Base-by-base conservation (phyloP, 2,888 invertebrate species). In the Diaphora mendica region DNA sequence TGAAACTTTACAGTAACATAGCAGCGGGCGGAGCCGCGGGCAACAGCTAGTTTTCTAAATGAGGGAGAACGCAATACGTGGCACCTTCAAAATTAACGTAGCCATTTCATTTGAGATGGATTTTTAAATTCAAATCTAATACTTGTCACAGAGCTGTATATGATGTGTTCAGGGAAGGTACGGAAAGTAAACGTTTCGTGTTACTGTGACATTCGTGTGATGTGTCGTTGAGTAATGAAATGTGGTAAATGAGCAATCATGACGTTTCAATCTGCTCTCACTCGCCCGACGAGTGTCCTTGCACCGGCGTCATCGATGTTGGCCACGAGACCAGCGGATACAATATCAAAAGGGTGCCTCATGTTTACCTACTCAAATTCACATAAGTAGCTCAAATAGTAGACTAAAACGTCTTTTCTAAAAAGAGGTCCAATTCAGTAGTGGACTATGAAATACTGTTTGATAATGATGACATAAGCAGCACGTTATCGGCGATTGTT, bases 161-260 rank as follows among this genome's bases (percentile, higher is more conserved):
- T 35, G 4, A 15, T 59, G 26, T 26, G 13, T 5, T 15, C 17
- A 26, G 13, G 59, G 3, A 26, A 13, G 15, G 26, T 11, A 26
- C 1, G 17, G 30, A 62, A 8, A 17, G 62, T 62, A 17, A 62
- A 30, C 7, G 15, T 15, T 30, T 23, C 17, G 62, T 17, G 30
- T 30, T 13, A 30, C 7, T 62, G 7, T 62, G 17, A 62, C 8
- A 30, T 30, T 3, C 15, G 30, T 17, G 30, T 30, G 30, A 62
- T 62, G 7, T 30, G 48, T 64, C 55, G n/a, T 35, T 13, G 26
- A 20, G 3, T 39, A 17, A 9, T 33, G 71, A 30, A 67, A 72
- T 62, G 44, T 26, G 23, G 23, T 30, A 72, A 59, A 82, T 80
- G 84, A 84, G 84, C 82, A 84, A 82, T 82, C 84, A 68, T 64